phyloP scores from a whole-genome alignment of 2,888 invertebrate species.

The Cheilosia scutellata region DNA sequence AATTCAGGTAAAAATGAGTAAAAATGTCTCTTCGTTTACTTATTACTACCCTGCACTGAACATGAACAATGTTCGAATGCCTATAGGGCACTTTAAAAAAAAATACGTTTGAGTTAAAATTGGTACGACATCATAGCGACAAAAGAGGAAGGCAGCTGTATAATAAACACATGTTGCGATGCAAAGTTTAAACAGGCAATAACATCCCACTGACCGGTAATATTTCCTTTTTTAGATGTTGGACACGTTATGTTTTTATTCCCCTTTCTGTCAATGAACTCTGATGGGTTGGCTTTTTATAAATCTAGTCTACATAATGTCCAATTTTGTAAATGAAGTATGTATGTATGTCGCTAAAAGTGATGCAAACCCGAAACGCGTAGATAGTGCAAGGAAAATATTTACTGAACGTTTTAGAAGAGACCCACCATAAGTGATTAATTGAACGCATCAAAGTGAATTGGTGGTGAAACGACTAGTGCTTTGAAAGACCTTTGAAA shows the following conservation, averaged over 20 bases:
- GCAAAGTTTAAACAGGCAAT: constrained; percentile 10
- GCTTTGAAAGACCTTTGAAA: constrained; percentile 8
- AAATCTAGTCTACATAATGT: too few relatives aligned
- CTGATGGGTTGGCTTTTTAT: too few relatives aligned
- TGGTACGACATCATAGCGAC: constrained; percentile 28
- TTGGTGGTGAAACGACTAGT: not conserved
- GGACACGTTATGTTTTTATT: constrained; percentile 4
- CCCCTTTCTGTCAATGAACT: constrained; percentile 8
- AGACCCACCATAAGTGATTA: too few relatives aligned
- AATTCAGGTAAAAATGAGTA: constrained; percentile 22
- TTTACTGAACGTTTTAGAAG: too few relatives aligned
- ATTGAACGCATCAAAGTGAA: too few relatives aligned
- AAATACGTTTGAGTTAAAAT: constrained; percentile 32
- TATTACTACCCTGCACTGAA: constrained; percentile 16
- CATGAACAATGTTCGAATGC: not conserved
- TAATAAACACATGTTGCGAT: not conserved
- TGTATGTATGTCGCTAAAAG: too few relatives aligned
- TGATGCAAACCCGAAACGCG: too few relatives aligned
- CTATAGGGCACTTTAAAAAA: constrained; percentile 43
- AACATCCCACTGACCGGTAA: constrained; percentile 3
- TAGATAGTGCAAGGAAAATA: too few relatives aligned
- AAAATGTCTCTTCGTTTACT: constrained; percentile 3
- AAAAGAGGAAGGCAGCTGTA: not conserved
- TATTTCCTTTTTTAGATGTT: not conserved
- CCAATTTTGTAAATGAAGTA: too few relatives aligned